phyloP scores from a whole-genome alignment of 2,797 vertebrate species.

The Adelosebastes latens region DNA sequence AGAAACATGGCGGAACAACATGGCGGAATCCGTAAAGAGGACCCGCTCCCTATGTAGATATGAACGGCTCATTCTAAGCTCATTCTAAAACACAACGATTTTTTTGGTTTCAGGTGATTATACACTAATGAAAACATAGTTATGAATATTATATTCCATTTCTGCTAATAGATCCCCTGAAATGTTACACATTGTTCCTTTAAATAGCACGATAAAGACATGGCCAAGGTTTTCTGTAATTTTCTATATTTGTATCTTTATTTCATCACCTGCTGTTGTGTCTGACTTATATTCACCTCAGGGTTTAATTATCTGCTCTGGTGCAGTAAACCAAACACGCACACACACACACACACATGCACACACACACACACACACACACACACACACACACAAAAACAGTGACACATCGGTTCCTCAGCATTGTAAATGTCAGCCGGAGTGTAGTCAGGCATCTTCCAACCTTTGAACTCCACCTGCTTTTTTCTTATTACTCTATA shows the following conservation, averaged over 20 bases:
- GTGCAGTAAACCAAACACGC: neutral
- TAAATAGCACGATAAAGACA: neutral
- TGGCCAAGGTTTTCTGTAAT: neutral
- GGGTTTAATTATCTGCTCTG: neutral
- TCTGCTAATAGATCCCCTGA: no score
- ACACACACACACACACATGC: no score
- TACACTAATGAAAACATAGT: no score
- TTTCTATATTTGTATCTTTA: neutral
- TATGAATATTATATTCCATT: no score
- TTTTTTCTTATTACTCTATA: neutral
- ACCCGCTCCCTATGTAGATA: no score
- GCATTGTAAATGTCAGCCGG: neutral
- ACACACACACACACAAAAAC: neutral
- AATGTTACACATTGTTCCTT: neutral
- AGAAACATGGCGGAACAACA: no score
- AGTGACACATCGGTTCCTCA: neutral
- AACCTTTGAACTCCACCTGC: conserved; percentile 4
- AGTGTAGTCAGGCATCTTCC: neutral
- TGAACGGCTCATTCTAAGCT: no score
- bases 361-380: neutral
- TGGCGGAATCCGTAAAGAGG: no score
- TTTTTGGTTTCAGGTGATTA: no score
- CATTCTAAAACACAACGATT: no score
- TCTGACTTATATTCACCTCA: neutral
- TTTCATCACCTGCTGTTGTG: neutral